A percentile compares a stretch with the other conserved stretches of the same genome.
phyloP scores from a whole-genome alignment of 2,113 vertebrate genomes.

The Pithys albifrons region DNA sequence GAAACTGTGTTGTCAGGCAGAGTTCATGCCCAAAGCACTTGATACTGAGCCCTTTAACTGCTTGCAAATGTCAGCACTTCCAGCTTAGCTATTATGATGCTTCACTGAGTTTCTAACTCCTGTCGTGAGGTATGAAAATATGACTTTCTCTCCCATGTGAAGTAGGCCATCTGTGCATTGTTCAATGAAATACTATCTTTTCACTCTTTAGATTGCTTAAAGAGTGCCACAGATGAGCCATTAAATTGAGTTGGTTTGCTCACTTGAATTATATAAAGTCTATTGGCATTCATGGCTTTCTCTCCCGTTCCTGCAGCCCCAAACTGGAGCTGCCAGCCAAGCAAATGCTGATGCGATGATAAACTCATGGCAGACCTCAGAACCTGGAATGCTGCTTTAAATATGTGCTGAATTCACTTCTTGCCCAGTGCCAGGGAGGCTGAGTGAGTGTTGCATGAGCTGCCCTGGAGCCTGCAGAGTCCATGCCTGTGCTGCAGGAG shows the following conservation, averaged over 20 bases:
- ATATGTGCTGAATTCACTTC: background rate
- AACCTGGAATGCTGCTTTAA: background rate
- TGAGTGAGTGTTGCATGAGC: background rate
- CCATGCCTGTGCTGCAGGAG: background rate
- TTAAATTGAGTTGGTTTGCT: background rate
- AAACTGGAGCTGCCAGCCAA: background rate
- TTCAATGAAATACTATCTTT: background rate
- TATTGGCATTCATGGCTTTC: background rate
- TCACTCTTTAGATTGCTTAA: background rate
- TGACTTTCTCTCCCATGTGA: background rate
- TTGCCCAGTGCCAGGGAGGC: background rate
- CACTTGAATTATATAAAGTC: background rate
- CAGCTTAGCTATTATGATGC: background rate
- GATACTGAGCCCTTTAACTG: background rate
- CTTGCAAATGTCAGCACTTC: slow-evolving; percentile 22
- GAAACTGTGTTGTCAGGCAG: background rate
- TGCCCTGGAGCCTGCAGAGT: background rate
- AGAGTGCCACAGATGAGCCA: background rate
- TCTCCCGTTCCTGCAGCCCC: background rate
- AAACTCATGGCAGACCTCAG: background rate
- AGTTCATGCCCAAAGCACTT: background rate
- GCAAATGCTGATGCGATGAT: background rate
- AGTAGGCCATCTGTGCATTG: background rate
- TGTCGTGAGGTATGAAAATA: background rate
- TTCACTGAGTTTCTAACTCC: background rate